These are phyloP conservation scores for Sebastes oblongus DNA, from an alignment of 2,797 vertebrate genomes.

Conservation along the genomic window DNA sequence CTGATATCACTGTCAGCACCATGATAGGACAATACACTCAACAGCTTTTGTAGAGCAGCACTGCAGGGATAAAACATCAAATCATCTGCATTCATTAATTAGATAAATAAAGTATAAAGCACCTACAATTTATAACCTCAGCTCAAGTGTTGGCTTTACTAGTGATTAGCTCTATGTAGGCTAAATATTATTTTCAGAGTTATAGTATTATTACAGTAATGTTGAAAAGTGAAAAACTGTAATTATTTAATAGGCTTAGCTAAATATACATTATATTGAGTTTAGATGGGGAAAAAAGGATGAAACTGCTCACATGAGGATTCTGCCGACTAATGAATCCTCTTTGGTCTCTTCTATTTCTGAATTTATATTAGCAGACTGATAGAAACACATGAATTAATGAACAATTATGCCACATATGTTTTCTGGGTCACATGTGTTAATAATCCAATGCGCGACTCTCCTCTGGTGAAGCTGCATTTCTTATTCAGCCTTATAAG, in stretches of 20 bases:
- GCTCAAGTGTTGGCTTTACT: background rate
- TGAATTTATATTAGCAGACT: constrained; percentile 32
- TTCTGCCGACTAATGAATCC: constrained; percentile 36
- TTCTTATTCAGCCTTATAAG: constrained; percentile 8
- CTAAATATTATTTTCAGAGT: background rate
- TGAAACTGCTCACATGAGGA: constrained; percentile 24
- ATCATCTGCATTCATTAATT: background rate
- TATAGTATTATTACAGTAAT: background rate
- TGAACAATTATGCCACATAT: constrained; percentile 45
- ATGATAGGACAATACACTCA: background rate
- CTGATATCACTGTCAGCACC: background rate
- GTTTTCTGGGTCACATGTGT: constrained; percentile 55
- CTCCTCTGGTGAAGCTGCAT: background rate
- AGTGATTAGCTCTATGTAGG: background rate
- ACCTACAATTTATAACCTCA: background rate
- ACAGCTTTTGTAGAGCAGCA: background rate
- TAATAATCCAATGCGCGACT: constrained; percentile 24
- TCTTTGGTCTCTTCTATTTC: constrained; percentile 28
- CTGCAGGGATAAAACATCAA: background rate
- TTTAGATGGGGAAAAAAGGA: background rate
- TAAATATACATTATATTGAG: constrained; percentile 19
- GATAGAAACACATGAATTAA: constrained; percentile 47
- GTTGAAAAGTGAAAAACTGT: background rate
- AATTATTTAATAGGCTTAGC: constrained; percentile 7
- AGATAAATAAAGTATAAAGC: background rate